Base-by-base conservation (phyloP, 2,113 vertebrate genomes). In the Thryonomys swinderianus region DNA sequence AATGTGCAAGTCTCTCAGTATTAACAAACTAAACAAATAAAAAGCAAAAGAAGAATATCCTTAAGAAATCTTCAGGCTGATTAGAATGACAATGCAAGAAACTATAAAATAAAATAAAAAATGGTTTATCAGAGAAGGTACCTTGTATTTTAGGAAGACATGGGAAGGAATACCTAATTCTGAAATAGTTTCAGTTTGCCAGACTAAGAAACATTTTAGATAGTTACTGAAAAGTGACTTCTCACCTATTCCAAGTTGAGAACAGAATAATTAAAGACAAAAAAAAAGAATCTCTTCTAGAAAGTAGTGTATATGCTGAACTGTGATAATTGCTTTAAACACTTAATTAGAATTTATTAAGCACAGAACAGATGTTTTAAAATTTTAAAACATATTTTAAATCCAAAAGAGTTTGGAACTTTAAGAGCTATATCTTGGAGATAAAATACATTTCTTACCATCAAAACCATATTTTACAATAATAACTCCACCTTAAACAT, bases 1-100 rank as follows among this genome's bases (percentile, higher is more conserved):
- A 85, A 85, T 76, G 71, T 90, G 69, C 25, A 94, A 76, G 4
- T 57, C 85, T 81, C 45, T 10, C 14, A 88, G 40, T 27, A 76
- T 64, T 69, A 34, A 80, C 69, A 84, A 85, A 71, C 14, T n/a
- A 92, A 94, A 82, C 34, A 91, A 73, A 87, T 67, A 61, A 51
- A 85, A 85, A 95, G 91, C 40, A 62, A 83, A 84, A 20, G n/a
- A 40, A 61, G 67, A 69, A 32, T 51, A n/a, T 34, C 18, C 20
- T 23, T 40, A 85, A 79, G 7, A 83, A 69, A 59, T 42, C 16
- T 9, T 40, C 21, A 83, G 51, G 42, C 25, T 20, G 30, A 91
- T 55, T 61, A 55, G 69, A 42, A 64, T 37, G 45, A 62, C 74
- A 84, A 94, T 14, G 5, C 40, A 61, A 91, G 51, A 48, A 93